A percentile compares a stretch with the other conserved stretches of the same genome.
phyloP scores from a whole-genome alignment of 2,888 invertebrate genomes.

The Adelphocoris suturalis region DNA sequence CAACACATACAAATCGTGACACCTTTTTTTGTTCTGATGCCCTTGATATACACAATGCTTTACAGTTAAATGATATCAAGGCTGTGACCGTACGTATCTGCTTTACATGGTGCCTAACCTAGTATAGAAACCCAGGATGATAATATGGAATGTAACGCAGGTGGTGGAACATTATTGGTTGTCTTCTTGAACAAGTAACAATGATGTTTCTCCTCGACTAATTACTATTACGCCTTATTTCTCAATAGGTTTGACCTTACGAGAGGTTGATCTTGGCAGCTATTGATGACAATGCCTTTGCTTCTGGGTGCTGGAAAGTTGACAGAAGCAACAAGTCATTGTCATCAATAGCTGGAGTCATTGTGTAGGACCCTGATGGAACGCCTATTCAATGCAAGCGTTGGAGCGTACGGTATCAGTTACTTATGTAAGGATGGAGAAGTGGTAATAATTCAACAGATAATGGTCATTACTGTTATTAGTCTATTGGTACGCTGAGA shows the following conservation, averaged over 20 bases:
- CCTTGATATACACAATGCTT: not conserved
- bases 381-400: too few species aligned
- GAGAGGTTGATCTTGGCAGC: not conserved
- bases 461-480: too few species aligned
- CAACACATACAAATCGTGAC: too few species aligned
- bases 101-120: not conserved
- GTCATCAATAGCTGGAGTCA: not conserved
- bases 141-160: not conserved
- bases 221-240: not conserved
- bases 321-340: constrained; percentile 5
- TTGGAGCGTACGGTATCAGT: too few species aligned
- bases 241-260: constrained; percentile 11
- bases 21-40: too few species aligned
- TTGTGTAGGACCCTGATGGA: not conserved
- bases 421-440: too few species aligned
- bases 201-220: not conserved
- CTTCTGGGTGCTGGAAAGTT: not conserved
- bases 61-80: not conserved
- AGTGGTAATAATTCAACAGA: too few species aligned
- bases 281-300: not conserved
- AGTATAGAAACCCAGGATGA: not conserved
- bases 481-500: too few species aligned
- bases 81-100: not conserved
- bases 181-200: not conserved
- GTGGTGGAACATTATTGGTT: not conserved